Base-by-base conservation (phyloP, 2,113 vertebrate species). In the Columba janthina region DNA sequence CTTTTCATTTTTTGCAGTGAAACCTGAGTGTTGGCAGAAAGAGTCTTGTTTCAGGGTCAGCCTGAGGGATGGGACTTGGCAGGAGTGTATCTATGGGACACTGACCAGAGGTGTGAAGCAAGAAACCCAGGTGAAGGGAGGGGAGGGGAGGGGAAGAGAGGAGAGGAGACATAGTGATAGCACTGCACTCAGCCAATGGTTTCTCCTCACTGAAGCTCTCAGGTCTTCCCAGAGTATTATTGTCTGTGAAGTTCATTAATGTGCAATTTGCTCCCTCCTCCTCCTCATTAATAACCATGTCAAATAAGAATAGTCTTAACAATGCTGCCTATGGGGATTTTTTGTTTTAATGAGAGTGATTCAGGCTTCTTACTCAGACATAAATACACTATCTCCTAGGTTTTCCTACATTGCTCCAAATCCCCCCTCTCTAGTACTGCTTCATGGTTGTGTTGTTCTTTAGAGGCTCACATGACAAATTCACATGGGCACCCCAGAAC, bases 281-380 rank as follows among this genome's bases (percentile, higher is more conserved):
- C 67, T 92, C 44, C 71, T 91, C 79, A 84, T 93, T 94, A 97
- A 96, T 92, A 96, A 92, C 56, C 32, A 46, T 64, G 56, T 83
- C 72, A 89, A 93, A 77, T 92, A 90, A 92, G 72, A 94, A 86
- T 66, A 86, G n/a, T 80, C 51, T 85, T 93, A 95, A 85, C 77
- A 90, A 67, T 88, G 51, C 38, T 88, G 67, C 86, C 90, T 86
- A 51, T 24, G 18, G 83, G 90, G 85, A 92, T 66, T 77, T 93
- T 94, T 94, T 94, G 44, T 79, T 96, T 77, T 95, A 90, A 95
- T 94, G 85, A 92, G 71, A 85, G 34, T 25, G 75, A 71, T 88
- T 88, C 79, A 90, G 64, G 54, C 67, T 83, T 93, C 75, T 93
- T 73, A 72, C 28, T 69, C 67, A 88, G 60, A 40, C 19, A 58